A percentile compares a stretch with the other conserved stretches of the same genome.
phyloP scores from a whole-genome alignment of 2,888 invertebrate genomes.

The Tridacna gigas region DNA sequence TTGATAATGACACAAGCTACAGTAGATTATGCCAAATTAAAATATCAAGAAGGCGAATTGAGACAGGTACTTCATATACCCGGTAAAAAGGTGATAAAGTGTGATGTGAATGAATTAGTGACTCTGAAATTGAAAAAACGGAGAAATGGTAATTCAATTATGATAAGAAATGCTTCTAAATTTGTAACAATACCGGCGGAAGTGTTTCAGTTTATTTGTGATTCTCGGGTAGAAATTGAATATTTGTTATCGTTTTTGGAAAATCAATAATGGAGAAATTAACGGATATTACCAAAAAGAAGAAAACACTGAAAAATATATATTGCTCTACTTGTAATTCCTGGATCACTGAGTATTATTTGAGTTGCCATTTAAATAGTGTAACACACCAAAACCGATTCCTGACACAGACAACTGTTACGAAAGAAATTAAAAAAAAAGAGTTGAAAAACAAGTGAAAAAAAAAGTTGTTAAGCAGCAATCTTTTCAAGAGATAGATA shows the following conservation, averaged over 20 bases:
- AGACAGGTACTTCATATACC: background rate
- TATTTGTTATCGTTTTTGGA: slow-evolving; percentile 11
- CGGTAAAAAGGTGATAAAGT: background rate
- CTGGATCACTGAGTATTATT: background rate
- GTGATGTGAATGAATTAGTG: slow-evolving; percentile 18
- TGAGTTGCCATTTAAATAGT: background rate
- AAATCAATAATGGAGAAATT: slow-evolving; percentile 1
- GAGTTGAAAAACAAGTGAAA: too few species aligned
- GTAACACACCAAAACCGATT: background rate
- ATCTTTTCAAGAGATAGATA: background rate
- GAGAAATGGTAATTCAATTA: background rate
- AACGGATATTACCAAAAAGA: background rate
- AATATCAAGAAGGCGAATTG: background rate
- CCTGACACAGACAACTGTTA: background rate
- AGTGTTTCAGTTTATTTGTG: slow-evolving; percentile 3
- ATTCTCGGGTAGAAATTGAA: slow-evolving; percentile 1
- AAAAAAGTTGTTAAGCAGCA: background rate
- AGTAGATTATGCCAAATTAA: background rate
- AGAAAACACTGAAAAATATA: background rate
- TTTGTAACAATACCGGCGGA: slow-evolving; percentile 3
- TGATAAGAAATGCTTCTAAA: slow-evolving; percentile 18
- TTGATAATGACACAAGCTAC: background rate
- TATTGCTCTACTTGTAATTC: background rate
- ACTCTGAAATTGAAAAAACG: background rate
- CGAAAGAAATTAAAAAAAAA: too few species aligned